Base-by-base conservation (phyloP, 2,113 vertebrate species). In the Cettia cetti region DNA sequence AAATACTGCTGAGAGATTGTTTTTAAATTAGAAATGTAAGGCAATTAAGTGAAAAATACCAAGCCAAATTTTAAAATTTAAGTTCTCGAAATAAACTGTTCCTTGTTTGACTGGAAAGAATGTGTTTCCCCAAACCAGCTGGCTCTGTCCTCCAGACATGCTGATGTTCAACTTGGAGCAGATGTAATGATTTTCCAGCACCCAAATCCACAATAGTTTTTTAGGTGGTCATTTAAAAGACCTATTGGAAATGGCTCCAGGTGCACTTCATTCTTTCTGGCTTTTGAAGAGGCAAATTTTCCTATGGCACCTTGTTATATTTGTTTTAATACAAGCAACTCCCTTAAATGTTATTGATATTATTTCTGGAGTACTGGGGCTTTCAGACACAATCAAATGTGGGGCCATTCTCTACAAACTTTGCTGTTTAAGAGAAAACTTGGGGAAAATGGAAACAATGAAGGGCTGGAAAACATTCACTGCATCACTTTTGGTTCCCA, bases 221-320 rank as follows among this genome's bases (percentile, higher is more conserved):
- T 68, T n/a, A 47, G 19, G 47, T 47, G 52, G 11, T 9, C 7
- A 4, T 24, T 82, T 79, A n/a, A 12, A 54, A 76, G 49, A 53
- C 8, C 15, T 50, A 0, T 22, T 56, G 23, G 28, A 6, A 71
- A 6, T 9, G 40, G 18, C 31, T 72, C 23, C 35, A 45, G 30
- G 20, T 50, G 28, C 27, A 14, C 3, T 28, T 74, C 4, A 6
- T 23, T 83, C 12, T 24, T 86, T 65, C 31, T 91, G 71, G 7
- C n/a, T 63, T 83, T 70, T 20, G 71, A 64, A 79, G 42, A 56
- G 30, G 12, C 8, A 8, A 49, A 17, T 12, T 53, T 93, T 61
- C 42, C 18, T 5, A 15, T 0, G 0, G 35, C 72, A 10, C 7
- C 65, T 76, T 19, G 20, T 69, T 42, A 15, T 9, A 13, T n/a